These are phyloP conservation scores for Crotophaga sulcirostris DNA, from an alignment of 2,113 vertebrate genomes.

Conservation along the genomic window DNA sequence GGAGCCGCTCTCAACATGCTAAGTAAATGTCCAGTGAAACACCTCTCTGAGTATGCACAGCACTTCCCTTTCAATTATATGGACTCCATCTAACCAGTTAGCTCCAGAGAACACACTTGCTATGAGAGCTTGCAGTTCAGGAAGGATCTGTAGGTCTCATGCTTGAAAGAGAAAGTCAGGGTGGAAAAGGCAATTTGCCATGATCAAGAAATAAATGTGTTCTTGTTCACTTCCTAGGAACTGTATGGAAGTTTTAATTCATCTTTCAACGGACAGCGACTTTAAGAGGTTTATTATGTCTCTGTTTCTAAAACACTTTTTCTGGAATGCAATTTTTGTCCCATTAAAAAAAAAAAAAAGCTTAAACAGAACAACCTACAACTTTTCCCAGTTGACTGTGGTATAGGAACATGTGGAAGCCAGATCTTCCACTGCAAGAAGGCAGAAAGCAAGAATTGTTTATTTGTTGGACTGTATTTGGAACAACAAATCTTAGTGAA, in stretches of 20 bases:
- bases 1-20: neutral
- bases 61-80: neutral
- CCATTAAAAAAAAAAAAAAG: neutral
- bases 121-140: neutral
- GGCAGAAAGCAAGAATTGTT: neutral
- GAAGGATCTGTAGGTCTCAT: neutral
- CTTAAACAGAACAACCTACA: neutral
- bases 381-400: neutral
- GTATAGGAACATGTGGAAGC: neutral
- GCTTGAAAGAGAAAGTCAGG: neutral
- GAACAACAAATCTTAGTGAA: neutral
- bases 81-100: too few species aligned
- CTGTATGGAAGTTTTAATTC: neutral
- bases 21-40: neutral
- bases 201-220: neutral
- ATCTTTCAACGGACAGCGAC: neutral
- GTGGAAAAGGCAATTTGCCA: neutral
- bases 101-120: rapidly evolving
- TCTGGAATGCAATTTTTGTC: neutral
- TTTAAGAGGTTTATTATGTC: neutral
- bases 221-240: neutral
- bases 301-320: neutral
- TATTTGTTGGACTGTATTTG: neutral
- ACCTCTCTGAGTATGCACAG: neutral
- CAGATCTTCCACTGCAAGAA: neutral